A percentile compares a stretch with the other conserved stretches of the same genome.
phyloP scores from a whole-genome alignment of 2,888 invertebrate genomes.

The Melieria omissa region DNA sequence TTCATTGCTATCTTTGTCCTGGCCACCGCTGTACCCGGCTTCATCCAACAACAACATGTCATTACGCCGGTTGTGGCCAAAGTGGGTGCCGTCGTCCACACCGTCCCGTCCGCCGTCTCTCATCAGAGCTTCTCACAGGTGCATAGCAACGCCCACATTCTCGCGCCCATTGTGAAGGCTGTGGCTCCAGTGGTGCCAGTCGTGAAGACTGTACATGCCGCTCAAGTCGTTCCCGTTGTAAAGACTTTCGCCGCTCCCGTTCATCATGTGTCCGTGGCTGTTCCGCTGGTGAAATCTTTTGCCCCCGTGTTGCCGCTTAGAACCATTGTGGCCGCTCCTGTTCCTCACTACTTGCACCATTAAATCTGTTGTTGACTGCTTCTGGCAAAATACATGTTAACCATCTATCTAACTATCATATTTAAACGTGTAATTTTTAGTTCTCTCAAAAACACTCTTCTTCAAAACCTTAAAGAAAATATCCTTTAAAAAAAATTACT shows the following conservation, averaged over 20 bases:
- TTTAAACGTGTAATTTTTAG: too few relatives aligned
- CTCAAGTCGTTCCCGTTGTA: conserved; percentile 25
- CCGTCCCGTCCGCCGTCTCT: conserved; percentile 67
- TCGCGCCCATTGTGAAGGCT: conserved; percentile 49
- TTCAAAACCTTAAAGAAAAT: too few relatives aligned
- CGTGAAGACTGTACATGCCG: conserved; percentile 21
- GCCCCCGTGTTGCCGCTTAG: conserved; percentile 29
- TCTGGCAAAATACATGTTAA: too few relatives aligned
- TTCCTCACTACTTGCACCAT: conserved; percentile 24
- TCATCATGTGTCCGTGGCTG: conserved; percentile 54
- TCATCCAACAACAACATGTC: conserved; percentile 49
- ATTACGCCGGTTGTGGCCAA: conserved; percentile 62
- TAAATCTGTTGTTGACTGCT: not conserved
- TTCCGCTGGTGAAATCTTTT: conserved; percentile 41
- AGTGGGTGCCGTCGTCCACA: conserved; percentile 51
- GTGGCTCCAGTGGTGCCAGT: conserved; percentile 29
- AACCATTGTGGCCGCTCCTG: conserved; percentile 26
- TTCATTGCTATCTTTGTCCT: conserved; percentile 60
- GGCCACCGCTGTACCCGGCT: conserved; percentile 59
- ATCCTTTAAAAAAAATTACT: too few relatives aligned
- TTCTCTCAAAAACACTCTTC: too few relatives aligned
- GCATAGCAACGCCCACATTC: conserved; percentile 57
- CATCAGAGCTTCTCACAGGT: conserved; percentile 71
- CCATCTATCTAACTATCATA: too few relatives aligned
- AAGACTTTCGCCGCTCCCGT: conserved; percentile 22